These are phyloP conservation scores for Halyomorpha halys DNA, from an alignment of 1,140 invertebrate genomes.

Conservation along the genomic window DNA sequence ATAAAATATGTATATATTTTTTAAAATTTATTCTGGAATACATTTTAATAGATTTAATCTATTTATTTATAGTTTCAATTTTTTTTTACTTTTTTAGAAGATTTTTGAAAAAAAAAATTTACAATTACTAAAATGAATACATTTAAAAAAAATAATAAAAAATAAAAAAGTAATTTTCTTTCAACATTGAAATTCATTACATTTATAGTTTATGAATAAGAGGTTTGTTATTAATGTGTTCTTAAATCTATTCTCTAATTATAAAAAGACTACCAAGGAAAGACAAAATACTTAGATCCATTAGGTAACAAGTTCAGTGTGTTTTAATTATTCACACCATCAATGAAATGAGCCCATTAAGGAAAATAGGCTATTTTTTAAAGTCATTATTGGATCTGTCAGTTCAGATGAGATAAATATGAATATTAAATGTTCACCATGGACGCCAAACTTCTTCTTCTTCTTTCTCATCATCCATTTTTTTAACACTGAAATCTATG, in stretches of 20 bases:
- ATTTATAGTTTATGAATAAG: not conserved
- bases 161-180: not conserved
- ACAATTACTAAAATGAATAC: no score
- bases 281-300: constrained; percentile 14
- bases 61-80: no score
- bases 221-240: not conserved
- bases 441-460: constrained; percentile 31
- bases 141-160: no score
- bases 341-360: no score
- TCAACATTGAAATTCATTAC: not conserved
- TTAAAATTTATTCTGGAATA: no score
- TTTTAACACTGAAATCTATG: constrained; percentile 32
- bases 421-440: constrained; percentile 26
- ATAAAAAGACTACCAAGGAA: constrained; percentile 8
- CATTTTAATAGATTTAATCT: no score
- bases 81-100: no score
- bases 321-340: not conserved
- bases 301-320: constrained; percentile 13
- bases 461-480: constrained; percentile 29
- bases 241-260: constrained; percentile 7
- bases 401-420: no score
- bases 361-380: no score
- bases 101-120: no score
- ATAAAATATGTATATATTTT: no score
- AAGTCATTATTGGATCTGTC: no score